A percentile compares a stretch with the other conserved stretches of the same genome.
phyloP scores from a whole-genome alignment of 1,140 invertebrate genomes.

The Ostrea edulis region DNA sequence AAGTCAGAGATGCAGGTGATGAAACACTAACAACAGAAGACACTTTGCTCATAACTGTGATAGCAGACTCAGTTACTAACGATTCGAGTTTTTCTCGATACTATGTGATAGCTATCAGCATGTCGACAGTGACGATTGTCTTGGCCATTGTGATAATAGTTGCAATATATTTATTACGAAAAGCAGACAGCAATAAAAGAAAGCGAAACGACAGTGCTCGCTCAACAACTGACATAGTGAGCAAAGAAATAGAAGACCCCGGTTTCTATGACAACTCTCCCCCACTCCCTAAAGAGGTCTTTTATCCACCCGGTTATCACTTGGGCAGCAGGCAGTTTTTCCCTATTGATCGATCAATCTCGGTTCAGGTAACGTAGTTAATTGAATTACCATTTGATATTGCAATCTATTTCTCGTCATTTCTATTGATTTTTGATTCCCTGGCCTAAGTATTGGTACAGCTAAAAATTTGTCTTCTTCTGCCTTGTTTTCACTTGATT shows the following conservation, averaged over 20 bases:
- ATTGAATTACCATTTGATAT: conserved; percentile 26
- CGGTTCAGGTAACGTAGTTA: conserved; percentile 44
- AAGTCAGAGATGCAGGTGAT: conserved; percentile 60
- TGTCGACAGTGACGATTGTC: conserved; percentile 45
- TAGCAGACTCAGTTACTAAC: not conserved
- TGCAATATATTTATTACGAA: conserved; percentile 49
- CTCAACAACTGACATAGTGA: conserved; percentile 30
- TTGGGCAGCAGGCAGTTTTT: conserved; percentile 38
- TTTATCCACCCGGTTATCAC: conserved; percentile 49
- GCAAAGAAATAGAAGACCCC: conserved; percentile 47
- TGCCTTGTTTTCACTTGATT: not conserved
- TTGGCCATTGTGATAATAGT: conserved; percentile 52
- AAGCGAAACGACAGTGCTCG: conserved; percentile 4
- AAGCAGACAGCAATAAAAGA: not conserved
- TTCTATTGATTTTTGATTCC: not conserved
- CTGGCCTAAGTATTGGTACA: not conserved
- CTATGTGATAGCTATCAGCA: conserved; percentile 49
- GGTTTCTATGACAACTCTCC: conserved; percentile 40
- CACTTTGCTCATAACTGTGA: conserved; percentile 60
- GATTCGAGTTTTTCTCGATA: conserved; percentile 31
- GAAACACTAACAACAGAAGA: conserved; percentile 52
- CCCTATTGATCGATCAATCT: conserved; percentile 51
- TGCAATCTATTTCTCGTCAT: conserved; percentile 28
- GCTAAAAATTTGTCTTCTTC: too few relatives aligned
- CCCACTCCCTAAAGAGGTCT: conserved; percentile 38